Evolutionary conservation across 2,888 invertebrate genomes (phyloP).

Genomic region (Ophraella communa): DNA sequence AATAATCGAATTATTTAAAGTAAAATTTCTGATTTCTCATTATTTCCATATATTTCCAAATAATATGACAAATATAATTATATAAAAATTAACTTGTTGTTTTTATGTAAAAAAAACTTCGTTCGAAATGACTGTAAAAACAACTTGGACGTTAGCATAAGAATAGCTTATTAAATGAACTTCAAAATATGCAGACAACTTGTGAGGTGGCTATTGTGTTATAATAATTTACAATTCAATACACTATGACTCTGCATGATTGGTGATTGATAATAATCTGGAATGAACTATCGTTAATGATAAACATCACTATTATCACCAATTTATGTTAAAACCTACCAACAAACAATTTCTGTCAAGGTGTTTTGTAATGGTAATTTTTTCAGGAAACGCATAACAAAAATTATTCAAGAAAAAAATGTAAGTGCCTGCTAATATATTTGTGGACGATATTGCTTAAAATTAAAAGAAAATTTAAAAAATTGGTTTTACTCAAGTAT

Average conservation of each 20-base stretch:
- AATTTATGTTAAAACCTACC: slow-evolving; percentile 28
- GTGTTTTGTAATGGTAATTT: slow-evolving; percentile 25
- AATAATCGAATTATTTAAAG: no score
- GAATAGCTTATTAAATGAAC: slow-evolving; percentile 51
- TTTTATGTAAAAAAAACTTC: neutral
- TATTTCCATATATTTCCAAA: no score
- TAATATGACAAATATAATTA: neutral
- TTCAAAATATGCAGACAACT: slow-evolving; percentile 51
- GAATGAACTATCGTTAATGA: slow-evolving; percentile 29
- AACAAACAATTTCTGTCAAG: neutral
- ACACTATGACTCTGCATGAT: slow-evolving; percentile 54
- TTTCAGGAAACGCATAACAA: neutral
- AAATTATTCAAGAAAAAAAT: neutral
- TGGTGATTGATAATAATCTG: slow-evolving; percentile 51
- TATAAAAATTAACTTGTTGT: neutral
- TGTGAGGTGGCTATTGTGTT: slow-evolving; percentile 51
- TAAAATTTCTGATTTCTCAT: no score
- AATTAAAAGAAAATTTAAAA: no score
- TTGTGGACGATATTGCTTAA: no score
- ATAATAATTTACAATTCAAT: slow-evolving; percentile 57
- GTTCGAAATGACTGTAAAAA: neutral
- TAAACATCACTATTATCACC: slow-evolving; percentile 35
- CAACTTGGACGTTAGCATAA: slow-evolving; percentile 19
- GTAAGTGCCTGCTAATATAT: neutral
- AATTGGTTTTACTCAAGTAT: no score